Evolutionary conservation across 2,113 vertebrate genomes (phyloP).

Genomic region (Columba janthina): DNA sequence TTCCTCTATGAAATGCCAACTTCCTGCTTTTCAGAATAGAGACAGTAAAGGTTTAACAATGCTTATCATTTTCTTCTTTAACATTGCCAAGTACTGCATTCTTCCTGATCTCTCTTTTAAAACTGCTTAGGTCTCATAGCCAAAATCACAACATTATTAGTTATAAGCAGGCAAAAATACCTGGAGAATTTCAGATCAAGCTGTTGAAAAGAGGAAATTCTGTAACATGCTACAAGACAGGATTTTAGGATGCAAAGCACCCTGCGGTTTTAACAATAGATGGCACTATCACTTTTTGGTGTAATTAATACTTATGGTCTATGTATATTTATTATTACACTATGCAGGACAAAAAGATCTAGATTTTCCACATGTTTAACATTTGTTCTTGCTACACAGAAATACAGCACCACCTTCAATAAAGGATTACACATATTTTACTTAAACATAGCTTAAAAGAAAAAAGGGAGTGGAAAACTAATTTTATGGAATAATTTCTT

Average conservation of each 20-base stretch:
- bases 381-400: background rate
- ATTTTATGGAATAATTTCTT: background rate
- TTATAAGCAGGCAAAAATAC: background rate
- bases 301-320: background rate
- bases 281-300: background rate
- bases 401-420: background rate
- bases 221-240: background rate
- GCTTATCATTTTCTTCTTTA: background rate
- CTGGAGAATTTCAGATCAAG: background rate
- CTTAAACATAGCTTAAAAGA: background rate
- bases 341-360: background rate
- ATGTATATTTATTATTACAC: background rate
- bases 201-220: background rate
- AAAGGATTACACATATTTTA: background rate
- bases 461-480: background rate
- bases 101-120: background rate
- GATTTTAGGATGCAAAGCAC: background rate
- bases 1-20: background rate
- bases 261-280: background rate
- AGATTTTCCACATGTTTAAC: background rate
- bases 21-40: background rate
- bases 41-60: background rate
- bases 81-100: rapidly evolving
- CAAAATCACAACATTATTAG: background rate
- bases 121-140: background rate